Evolutionary conservation across 2,888 invertebrate species (phyloP).

Genomic region (Piscicola geometra): DNA sequence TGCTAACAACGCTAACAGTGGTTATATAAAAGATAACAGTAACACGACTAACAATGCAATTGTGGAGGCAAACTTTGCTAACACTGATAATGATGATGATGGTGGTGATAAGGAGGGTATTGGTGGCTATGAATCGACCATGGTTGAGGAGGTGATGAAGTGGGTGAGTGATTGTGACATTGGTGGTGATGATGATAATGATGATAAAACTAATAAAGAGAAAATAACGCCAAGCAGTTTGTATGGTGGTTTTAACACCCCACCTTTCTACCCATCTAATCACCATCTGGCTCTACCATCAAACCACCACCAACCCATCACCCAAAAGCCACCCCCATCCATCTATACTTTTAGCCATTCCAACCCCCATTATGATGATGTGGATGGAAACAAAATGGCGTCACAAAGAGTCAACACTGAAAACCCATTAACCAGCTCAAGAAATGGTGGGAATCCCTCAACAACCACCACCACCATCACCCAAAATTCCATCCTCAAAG

Average conservation of each 20-base stretch:
- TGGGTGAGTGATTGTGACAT: not conserved
- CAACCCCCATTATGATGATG: too few species aligned
- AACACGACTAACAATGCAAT: not conserved
- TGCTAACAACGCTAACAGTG: too few species aligned
- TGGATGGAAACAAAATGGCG: not conserved
- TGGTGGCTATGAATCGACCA: not conserved
- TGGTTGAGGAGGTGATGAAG: not conserved
- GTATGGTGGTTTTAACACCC: not conserved
- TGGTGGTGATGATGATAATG: not conserved
- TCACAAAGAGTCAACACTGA: not conserved
- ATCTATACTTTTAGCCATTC: too few species aligned
- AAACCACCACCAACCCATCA: not conserved
- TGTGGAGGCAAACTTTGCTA: not conserved
- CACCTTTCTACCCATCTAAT: not conserved
- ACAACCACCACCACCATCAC: not conserved
- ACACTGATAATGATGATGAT: not conserved
- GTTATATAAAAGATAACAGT: too few species aligned
- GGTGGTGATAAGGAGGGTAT: not conserved
- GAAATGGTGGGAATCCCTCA: not conserved
- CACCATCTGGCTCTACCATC: too few species aligned
- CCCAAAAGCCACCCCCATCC: too few species aligned
- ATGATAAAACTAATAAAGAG: not conserved
- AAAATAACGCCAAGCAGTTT: not conserved
- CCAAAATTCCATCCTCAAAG: not conserved
- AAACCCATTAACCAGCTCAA: not conserved